Percentiles rank a stretch among this genome's conserved stretches.
These are phyloP conservation scores for Beroe ovata DNA, from an alignment of 37 sponge, comb jelly and placozoan species.

Conservation along the genomic window DNA sequence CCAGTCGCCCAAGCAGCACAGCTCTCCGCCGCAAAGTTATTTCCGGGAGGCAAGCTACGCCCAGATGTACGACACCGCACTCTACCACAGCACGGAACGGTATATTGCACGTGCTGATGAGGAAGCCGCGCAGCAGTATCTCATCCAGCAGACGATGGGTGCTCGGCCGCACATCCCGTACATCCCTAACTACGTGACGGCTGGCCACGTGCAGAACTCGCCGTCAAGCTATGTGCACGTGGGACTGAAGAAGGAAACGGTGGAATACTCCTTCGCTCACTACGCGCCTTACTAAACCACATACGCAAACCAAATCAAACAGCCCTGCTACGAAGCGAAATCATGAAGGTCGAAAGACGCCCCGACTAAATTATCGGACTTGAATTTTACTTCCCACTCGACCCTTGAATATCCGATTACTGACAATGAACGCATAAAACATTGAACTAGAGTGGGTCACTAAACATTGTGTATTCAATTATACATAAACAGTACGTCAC, in stretches of 20 bases:
- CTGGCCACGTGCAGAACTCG: neutral
- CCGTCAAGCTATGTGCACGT: neutral
- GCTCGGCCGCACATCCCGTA: neutral
- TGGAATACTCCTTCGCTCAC: constrained; percentile 34
- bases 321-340: neutral
- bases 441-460: too few relatives aligned
- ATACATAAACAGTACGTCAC: too few relatives aligned
- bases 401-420: too few relatives aligned
- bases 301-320: neutral
- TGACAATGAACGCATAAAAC: too few relatives aligned
- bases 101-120: neutral
- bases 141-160: neutral
- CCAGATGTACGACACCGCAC: constrained; percentile 16
- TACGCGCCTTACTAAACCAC: constrained; percentile 40
- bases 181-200: constrained; percentile 39
- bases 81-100: constrained; percentile 15
- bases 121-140: neutral
- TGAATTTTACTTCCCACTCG: too few relatives aligned
- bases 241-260: neutral
- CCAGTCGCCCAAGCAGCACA: neutral
- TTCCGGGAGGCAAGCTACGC: constrained; percentile 25
- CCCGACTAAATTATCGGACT: neutral
- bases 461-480: too few relatives aligned
- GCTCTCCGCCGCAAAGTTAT: neutral
- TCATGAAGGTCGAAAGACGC: neutral